Base-by-base conservation (phyloP, 2,888 invertebrate genomes). In the Smittia aterrima region DNA sequence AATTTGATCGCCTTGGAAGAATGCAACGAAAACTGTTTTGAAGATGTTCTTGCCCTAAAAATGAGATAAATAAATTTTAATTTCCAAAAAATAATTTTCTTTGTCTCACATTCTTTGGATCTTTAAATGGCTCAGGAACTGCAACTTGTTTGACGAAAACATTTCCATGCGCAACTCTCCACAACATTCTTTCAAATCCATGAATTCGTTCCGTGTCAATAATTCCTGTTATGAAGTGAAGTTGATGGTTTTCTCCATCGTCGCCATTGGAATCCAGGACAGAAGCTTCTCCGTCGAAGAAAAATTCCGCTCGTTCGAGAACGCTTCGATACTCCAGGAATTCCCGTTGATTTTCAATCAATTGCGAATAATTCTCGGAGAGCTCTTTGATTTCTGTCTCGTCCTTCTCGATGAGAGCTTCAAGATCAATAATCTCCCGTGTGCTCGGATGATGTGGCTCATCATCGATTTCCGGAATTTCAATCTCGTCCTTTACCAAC, bases 101-200 rank as follows among this genome's bases (percentile, higher is more conserved):
- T 40, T 88, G 93, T 92, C 53, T 16, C 9, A 47, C 22, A 53
- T 62, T 41, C 87, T 86, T 81, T 95, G 82, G 83, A 22, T 58
- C 58, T 22, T 22, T 58, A 22, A 58, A 58, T 2, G 47, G 47
- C 47, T 47, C 47, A 16, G 2, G 4, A n/a, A 47, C 11, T 32
- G 32, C 32, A 6, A 9, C 3, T 9, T 32, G 32, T 32, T 32
- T 86, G 76, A 96, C 82, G 83, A 96, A 96, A 11, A 96, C 95
- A 81, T 95, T 95, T 27, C 96, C 96, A 75, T 95, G 87, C 20
- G 95, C 95, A 77, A 95, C 95, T 77, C 96, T 87, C 96, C 96
- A 96, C 79, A 96, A 83, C 91, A 96, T 93, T 72, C 95, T 86
- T 81, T 96, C 96, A 84, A 96, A 96, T 66, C 92, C 92, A 0